Evolutionary conservation across 1,140 invertebrate species (phyloP), one percentile per base, ranked within the genome.

Genomic region (Batillaria attramentaria): DNA sequence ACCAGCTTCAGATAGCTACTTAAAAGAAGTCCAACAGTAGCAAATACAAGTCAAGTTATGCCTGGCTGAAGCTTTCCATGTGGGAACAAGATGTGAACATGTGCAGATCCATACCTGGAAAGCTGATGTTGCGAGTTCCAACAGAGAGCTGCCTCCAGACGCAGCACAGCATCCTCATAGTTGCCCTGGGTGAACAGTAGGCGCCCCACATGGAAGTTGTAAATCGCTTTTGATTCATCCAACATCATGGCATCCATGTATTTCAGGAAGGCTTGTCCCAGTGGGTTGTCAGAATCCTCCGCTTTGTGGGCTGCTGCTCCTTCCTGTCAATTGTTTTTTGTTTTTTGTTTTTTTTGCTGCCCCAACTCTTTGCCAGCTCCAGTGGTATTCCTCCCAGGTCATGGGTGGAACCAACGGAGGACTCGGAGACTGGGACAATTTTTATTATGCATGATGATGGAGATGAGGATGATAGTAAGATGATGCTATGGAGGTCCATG

Each of bases 161-260:
- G 78, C 42, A 82, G 85, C 4, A 90, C 87, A 65, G 90, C 90
- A 42, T 89, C 88, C 42, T 84, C 80, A 81, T 86, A 91, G 70
- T 90, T 87, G 13, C 89, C 89, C 84, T 88, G 88, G 16, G 88
- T 83, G 3, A 90, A 86, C 28, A 89, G 81, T 82, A 91, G 68
- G 10, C 90, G 84, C 18, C 90, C 90, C 13, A 90, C 90, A 83
- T 91, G 89, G 78, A 91, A 91, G 79, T 90, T 89, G 78, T 88
- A 88, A 4, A 88, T 57, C 35, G 89, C 84, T 70, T 89, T 89
- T 4, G 87, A 79, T 57, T 90, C 87, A 77, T 91, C 89, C 46
- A 89, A 70, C 18, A 77, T 79, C 54, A 91, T 41, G 31, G 89
- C 88, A 84, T 90, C 90, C 81, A 88, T 79, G 60, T 90, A 90